These are phyloP conservation scores for Fragum fragum DNA, from an alignment of 2,888 invertebrate species.

Conservation along the genomic window DNA sequence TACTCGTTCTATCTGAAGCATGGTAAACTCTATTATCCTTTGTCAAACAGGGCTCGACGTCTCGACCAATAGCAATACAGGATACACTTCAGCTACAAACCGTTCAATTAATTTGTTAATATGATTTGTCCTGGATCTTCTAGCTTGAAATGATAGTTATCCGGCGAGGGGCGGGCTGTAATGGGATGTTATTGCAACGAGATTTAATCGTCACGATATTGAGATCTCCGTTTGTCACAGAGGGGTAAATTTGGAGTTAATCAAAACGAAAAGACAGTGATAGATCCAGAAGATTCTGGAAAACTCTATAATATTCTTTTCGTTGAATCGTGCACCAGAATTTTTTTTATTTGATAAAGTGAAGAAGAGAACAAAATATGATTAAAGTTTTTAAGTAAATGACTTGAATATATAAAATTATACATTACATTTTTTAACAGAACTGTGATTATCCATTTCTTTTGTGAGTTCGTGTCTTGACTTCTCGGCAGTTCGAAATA, in stretches of 20 bases:
- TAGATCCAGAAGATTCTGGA: background rate
- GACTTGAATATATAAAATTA: no score
- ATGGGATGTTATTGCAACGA: conserved; percentile 33
- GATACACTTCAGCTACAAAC: conserved; percentile 64
- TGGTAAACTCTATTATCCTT: conserved; percentile 37
- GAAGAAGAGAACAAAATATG: no score
- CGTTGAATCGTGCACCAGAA: no score
- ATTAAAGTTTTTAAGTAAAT: no score
- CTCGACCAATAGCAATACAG: conserved; percentile 66
- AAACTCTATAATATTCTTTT: no score
- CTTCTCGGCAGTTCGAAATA: no score
- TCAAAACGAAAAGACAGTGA: conserved; percentile 1
- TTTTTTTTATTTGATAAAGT: no score
- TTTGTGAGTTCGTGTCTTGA: no score
- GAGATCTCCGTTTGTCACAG: conserved; percentile 25
- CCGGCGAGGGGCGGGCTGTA: conserved; percentile 40
- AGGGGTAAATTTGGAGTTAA: conserved; percentile 25
- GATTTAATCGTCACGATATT: conserved; percentile 36
- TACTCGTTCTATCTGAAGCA: no score
- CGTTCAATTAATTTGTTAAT: conserved; percentile 80
- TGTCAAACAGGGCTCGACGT: conserved; percentile 26
- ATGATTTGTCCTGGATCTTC: conserved; percentile 66
- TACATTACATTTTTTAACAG: no score
- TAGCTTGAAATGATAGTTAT: conserved; percentile 60
- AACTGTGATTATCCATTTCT: no score